phyloP scores from a whole-genome alignment of 2,888 invertebrate genomes.

The Bombyx huttoni region DNA sequence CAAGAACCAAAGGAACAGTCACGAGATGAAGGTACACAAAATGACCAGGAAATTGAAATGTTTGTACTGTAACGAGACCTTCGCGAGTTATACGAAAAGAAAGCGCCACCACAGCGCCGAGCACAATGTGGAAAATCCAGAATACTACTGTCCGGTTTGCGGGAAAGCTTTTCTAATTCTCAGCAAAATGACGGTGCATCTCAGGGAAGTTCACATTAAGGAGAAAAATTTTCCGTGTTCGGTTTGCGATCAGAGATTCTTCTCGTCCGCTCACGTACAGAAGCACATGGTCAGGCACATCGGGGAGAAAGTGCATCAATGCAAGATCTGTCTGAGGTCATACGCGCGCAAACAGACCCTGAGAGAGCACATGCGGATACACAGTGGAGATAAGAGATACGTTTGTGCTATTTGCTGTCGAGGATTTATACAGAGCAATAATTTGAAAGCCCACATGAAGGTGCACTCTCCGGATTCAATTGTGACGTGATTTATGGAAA shows the following conservation, averaged over 20 bases:
- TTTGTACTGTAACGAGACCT: constrained; percentile 37
- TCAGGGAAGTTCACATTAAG: constrained; percentile 53
- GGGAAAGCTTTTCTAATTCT: constrained; percentile 37
- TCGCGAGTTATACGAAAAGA: constrained; percentile 35
- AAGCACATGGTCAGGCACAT: constrained; percentile 67
- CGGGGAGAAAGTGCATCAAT: constrained; percentile 54
- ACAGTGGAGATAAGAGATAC: constrained; percentile 34
- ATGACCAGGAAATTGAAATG: constrained; percentile 37
- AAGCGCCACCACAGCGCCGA: constrained; percentile 33
- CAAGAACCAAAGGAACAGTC: constrained; percentile 31
- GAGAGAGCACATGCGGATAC: constrained; percentile 47
- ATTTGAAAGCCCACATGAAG: constrained; percentile 35
- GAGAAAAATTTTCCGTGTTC: constrained; percentile 58
- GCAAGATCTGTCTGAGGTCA: constrained; percentile 59
- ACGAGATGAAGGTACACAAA: constrained; percentile 36
- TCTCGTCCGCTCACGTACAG: constrained; percentile 58
- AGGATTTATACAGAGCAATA: constrained; percentile 39
- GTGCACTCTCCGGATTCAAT: constrained; percentile 29
- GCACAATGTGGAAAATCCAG: constrained; percentile 33
- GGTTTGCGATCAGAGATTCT: constrained; percentile 64
- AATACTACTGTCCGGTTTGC: constrained; percentile 42
- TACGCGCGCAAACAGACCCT: constrained; percentile 55
- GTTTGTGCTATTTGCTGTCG: constrained; percentile 34
- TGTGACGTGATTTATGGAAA: background rate
- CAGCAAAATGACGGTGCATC: constrained; percentile 44